Percentiles rank a stretch among this genome's conserved stretches.
These are phyloP conservation scores for Luffia ferchaultella DNA, from an alignment of 2,888 invertebrate genomes.

Conservation along the genomic window DNA sequence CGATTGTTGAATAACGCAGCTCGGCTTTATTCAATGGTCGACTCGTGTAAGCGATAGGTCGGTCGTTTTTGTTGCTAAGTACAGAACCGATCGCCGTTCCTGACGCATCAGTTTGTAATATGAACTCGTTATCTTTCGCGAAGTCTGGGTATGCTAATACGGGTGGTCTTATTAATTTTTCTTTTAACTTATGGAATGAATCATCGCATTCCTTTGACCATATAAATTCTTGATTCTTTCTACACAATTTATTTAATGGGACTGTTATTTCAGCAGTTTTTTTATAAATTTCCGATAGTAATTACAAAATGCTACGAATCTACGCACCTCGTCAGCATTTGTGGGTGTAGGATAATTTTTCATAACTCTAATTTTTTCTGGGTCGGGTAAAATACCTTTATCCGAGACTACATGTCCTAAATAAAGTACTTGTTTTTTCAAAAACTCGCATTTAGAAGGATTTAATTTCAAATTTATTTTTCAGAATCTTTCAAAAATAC, in stretches of 20 bases:
- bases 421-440: slow-evolving; percentile 16
- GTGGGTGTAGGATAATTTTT: slow-evolving; percentile 11
- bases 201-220: slow-evolving; percentile 9
- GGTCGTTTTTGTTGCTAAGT: slow-evolving; percentile 16
- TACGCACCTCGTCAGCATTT: slow-evolving; percentile 11
- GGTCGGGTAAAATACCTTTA: too few species aligned
- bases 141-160: slow-evolving; percentile 18
- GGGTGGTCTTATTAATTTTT: slow-evolving; percentile 5
- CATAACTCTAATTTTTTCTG: slow-evolving; percentile 9
- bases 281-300: slow-evolving; percentile 26
- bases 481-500: too few species aligned
- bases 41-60: too few species aligned
- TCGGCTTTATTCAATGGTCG: slow-evolving; percentile 16
- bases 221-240: slow-evolving; percentile 14
- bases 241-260: slow-evolving; percentile 19
- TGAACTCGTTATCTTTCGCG: slow-evolving; percentile 15
- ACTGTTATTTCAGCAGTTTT: slow-evolving; percentile 18
- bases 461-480: too few species aligned
- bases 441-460: slow-evolving; percentile 18
- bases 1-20: slow-evolving; percentile 17
- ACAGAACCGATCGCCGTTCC: slow-evolving; percentile 22
- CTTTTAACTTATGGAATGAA: slow-evolving; percentile 14
- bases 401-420: too few species aligned
- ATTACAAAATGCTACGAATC: slow-evolving; percentile 23
- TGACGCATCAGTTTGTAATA: slow-evolving; percentile 23